phyloP scores from a whole-genome alignment of 2,797 vertebrate genomes.

The Myotis pilosus region DNA sequence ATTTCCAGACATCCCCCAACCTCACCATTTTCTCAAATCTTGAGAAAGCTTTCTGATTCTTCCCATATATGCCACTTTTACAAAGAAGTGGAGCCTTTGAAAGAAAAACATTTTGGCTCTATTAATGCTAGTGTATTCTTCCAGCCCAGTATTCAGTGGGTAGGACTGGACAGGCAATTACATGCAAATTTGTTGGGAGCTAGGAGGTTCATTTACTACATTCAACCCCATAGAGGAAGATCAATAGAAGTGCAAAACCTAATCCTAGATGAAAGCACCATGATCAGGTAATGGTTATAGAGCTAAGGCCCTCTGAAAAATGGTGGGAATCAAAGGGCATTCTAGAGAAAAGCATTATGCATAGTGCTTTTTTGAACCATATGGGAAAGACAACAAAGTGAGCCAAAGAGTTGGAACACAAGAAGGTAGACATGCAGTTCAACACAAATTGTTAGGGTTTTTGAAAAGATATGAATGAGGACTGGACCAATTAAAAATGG shows the following conservation, averaged over 20 bases:
- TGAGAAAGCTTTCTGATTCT: conserved; percentile 64
- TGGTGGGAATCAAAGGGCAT: conserved; percentile 75
- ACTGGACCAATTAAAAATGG: conserved; percentile 80
- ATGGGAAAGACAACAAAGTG: conserved; percentile 79
- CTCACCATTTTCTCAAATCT: conserved; percentile 56
- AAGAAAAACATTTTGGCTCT: conserved; percentile 73
- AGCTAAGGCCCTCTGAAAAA: conserved; percentile 75
- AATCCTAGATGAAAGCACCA: conserved; percentile 79
- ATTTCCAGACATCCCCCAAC: background rate
- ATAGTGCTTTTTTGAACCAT: conserved; percentile 78
- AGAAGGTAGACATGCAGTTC: conserved; percentile 77
- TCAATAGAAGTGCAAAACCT: conserved; percentile 79
- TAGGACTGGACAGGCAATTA: conserved; percentile 77
- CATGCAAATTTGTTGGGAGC: conserved; percentile 79
- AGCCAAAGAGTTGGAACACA: conserved; percentile 74
- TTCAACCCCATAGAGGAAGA: conserved; percentile 77
- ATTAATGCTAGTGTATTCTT: conserved; percentile 72
- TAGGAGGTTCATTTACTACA: conserved; percentile 80
- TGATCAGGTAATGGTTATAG: conserved; percentile 78
- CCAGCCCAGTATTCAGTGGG: conserved; percentile 65
- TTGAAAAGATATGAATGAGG: conserved; percentile 80
- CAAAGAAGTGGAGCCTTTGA: conserved; percentile 70
- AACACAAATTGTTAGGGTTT: conserved; percentile 74
- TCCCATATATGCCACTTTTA: conserved; percentile 52
- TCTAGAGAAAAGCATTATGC: conserved; percentile 74